A percentile compares a stretch with the other conserved stretches of the same genome.
Conservation (phyloP, 92 coral and sea anemone species). For the Epizoanthus fatuus region DNA sequence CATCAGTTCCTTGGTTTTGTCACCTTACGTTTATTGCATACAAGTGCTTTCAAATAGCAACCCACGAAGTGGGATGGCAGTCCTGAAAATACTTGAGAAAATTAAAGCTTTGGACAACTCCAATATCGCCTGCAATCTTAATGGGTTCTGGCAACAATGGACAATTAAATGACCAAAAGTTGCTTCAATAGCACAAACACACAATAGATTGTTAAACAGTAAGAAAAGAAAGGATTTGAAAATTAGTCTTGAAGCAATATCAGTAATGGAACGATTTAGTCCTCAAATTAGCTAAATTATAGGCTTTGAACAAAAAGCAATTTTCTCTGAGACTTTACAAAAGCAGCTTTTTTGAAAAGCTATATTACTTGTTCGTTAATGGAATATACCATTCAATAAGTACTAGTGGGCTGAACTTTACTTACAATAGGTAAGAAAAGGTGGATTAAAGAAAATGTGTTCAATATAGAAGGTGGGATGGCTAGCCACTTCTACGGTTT, state of each 20-base stretch:
- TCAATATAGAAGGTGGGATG: conserved; percentile 10
- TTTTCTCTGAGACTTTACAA: conserved; percentile 28
- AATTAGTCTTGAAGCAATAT: conserved; percentile 20
- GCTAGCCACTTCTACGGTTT: not conserved
- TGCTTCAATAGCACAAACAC: conserved; percentile 5
- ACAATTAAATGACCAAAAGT: not conserved
- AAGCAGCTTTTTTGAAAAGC: conserved; percentile 15
- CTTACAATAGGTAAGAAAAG: not conserved
- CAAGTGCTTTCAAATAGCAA: not conserved
- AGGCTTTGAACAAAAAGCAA: conserved; percentile 62
- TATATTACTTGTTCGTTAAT: conserved; percentile 1
- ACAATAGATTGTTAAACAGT: conserved; percentile 14
- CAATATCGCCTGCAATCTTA: conserved; percentile 4
- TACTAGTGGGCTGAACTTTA: conserved; percentile 6
- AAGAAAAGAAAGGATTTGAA: conserved; percentile 8
- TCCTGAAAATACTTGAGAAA: not conserved
- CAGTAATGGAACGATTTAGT: conserved; percentile 23
- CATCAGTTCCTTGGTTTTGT: not conserved
- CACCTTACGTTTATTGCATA: not conserved
- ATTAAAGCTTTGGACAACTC: not conserved
- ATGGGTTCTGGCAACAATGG: not conserved
- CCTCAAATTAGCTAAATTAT: conserved; percentile 47
- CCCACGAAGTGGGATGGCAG: not conserved
- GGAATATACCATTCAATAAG: conserved; percentile 1
- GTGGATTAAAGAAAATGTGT: not conserved